Base-by-base conservation (phyloP, 2,888 invertebrate genomes). In the Torymus auratus region DNA sequence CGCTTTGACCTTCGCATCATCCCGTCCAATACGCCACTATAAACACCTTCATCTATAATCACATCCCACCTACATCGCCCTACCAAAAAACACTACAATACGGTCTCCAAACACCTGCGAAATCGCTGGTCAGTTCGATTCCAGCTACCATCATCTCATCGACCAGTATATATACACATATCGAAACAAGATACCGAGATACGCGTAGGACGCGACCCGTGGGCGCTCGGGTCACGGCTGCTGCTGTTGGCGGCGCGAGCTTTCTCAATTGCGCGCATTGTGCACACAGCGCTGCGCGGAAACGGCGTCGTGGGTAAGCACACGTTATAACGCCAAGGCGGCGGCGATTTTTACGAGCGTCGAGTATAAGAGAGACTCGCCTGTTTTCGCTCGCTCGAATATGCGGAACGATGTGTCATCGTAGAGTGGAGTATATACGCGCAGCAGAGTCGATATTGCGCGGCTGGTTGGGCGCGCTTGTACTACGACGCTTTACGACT, bases 211-310 rank as follows among this genome's bases (percentile, higher is more conserved):
- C 7, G 7, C 41, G 41, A 41, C n/a, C 52, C 55, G 76, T 76
- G 23, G 77, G 77, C 50, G 70, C 55, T 50, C 64, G 56, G 77
- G 56, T 70, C 70, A 77, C 53, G 72, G 67, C 56, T 64, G 23
- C 61, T 41, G 41, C 28, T 11, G 41, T 7, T 11, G n/a, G 14
- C 15, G 13, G 10, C 55, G 64, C 61, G 15, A n/a, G 70, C 70
- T 64, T 77, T 69, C 68, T 68, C 74, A 23, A 67, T 75, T 52
- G 50, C 50, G 41, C 20, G 60, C 15, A 61, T 65, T 50, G 67
- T 53, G 53, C 20, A 20, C 20, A 20, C 20, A 2, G 20, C 20
- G 20, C 20, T 41, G 7, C 41, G 7, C 41, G 68, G 68, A 76
- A 76, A 76, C 41, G 56, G 41, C 7, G 41, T 75, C 52, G 52